These are phyloP conservation scores for Chauna torquata DNA, from an alignment of 2,113 vertebrate genomes.

Conservation along the genomic window DNA sequence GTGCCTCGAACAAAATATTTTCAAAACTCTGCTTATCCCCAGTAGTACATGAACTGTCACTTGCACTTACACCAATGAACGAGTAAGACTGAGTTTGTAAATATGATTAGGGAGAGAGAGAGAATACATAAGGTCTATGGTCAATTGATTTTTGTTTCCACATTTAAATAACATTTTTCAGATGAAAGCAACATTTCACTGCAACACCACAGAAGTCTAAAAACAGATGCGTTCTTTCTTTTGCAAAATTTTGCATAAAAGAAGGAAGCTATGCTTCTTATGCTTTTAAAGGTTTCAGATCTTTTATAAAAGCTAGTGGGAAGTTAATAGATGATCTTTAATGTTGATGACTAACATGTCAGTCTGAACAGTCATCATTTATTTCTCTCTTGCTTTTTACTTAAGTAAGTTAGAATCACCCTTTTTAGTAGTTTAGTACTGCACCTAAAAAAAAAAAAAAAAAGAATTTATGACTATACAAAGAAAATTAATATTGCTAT, in stretches of 20 bases:
- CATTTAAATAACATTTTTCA: background rate
- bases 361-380: background rate
- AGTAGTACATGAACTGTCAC: background rate
- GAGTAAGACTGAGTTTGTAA: background rate
- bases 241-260: background rate
- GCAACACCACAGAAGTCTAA: background rate
- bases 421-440: background rate
- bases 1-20: background rate
- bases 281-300: background rate
- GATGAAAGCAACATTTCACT: background rate
- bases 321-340: background rate
- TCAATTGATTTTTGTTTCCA: background rate
- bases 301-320: background rate
- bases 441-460: background rate
- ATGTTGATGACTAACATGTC: background rate
- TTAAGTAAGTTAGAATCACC: background rate
- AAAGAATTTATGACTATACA: background rate
- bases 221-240: background rate
- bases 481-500: background rate
- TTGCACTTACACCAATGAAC: background rate
- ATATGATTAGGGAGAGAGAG: background rate
- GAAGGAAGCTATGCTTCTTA: background rate
- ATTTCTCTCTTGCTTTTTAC: background rate
- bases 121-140: background rate
- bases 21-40: background rate